Base-by-base conservation (phyloP, 2,888 invertebrate species). In the Nasonia oneida region DNA sequence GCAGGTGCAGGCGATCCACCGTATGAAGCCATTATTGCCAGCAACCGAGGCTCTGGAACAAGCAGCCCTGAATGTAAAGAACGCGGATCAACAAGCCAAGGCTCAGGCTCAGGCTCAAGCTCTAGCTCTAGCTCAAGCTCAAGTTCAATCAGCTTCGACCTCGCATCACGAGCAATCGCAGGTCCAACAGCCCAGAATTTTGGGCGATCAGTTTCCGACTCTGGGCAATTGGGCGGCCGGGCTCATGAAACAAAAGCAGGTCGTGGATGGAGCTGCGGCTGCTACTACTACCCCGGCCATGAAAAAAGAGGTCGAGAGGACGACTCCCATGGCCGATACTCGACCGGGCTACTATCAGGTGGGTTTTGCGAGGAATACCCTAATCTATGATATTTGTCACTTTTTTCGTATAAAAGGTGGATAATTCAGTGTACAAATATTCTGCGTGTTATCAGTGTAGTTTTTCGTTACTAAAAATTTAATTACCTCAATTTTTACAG, bases 151-250 rank as follows among this genome's bases (percentile, higher is more conserved):
- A 33, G 12, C n/a, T 10, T 14, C 67, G 29, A 12, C 33, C n/a
- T 67, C 67, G 23, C 67, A 67, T 67, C 67, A 67, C 5, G 67
- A 77, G 1, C 83, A 57, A 3, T 70, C 53, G 18, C 75, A 47
- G 3, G 53, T 37, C 8, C 53, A 83, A 33, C 71, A 77, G 81
- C 33, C 39, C 61, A 87, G 87, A 14, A 83, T 89, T 2, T 89
- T 91, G 67, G 87, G 89, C 4, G 91, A 91, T 80, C 90, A 92
- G 76, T 93, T 93, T 88, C 93, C 93, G 10, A 91, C 90, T 0
- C 85, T 93, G n/a, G 91, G 91, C 18, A 91, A 89, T 76, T 93
- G 92, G 92, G 89, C 90, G 3, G 89, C 91, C 2, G 88, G 88
- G 71, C 88, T 92, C 83, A 89, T 89, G 14, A 89, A 89, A n/a